These are phyloP conservation scores for Coreoperca whiteheadi DNA, from an alignment of 2,113 vertebrate genomes.

Conservation along the genomic window DNA sequence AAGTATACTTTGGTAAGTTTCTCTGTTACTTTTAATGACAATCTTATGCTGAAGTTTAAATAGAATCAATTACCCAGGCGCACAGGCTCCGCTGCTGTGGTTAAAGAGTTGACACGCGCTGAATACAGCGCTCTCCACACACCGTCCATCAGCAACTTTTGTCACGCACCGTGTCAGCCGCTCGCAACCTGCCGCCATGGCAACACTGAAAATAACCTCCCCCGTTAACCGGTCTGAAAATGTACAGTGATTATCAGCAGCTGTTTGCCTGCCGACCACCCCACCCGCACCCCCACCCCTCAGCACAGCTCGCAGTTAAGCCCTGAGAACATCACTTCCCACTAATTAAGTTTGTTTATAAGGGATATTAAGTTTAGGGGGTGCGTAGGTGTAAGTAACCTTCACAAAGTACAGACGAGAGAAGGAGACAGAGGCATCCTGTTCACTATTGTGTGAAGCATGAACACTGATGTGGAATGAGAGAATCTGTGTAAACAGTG, in stretches of 20 bases:
- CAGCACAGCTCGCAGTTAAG: slow-evolving; percentile 59
- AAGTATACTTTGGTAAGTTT: slow-evolving; percentile 11
- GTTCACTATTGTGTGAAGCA: slow-evolving; percentile 60
- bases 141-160: slow-evolving; percentile 54
- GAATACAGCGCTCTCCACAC: neutral
- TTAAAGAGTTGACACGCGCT: slow-evolving; percentile 6
- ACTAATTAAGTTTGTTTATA: slow-evolving; percentile 85
- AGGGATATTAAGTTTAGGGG: slow-evolving; percentile 79
- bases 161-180: slow-evolving; percentile 47
- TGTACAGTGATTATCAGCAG: slow-evolving; percentile 78
- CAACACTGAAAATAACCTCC: slow-evolving; percentile 69
- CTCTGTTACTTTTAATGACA: slow-evolving; percentile 26
- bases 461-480: slow-evolving; percentile 63
- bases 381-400: slow-evolving; percentile 80
- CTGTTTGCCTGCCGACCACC: slow-evolving; percentile 62
- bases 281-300: slow-evolving; percentile 38
- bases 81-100: neutral
- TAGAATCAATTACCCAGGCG: slow-evolving; percentile 44
- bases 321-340: slow-evolving; percentile 70
- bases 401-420: slow-evolving; percentile 69
- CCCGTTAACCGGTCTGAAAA: slow-evolving; percentile 62
- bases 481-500: slow-evolving; percentile 63
- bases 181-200: slow-evolving; percentile 62
- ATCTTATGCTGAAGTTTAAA: slow-evolving; percentile 32
- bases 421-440: slow-evolving; percentile 39